Evolutionary conservation across 2,113 vertebrate genomes (phyloP), one percentile per base, ranked within the genome.

Genomic region (Aythya baeri): DNA sequence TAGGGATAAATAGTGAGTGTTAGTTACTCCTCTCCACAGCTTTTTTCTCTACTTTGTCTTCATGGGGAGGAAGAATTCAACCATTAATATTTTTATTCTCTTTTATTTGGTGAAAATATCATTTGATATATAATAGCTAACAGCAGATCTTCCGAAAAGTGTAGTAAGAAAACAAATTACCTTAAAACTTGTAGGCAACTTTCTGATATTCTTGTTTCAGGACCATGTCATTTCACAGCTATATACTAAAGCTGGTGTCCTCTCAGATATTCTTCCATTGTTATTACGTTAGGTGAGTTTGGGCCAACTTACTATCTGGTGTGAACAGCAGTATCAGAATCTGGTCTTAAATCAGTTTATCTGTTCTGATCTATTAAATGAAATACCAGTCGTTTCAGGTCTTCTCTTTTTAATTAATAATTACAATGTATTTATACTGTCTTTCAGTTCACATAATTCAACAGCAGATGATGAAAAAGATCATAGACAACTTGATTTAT

Each of bases 171-270:
- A 62, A 80, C 8, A 74, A 70, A 88, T 68, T 68, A 61, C 29
- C 16, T 78, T 68, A 32, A 74, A 82, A 80, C 31, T 11, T 23
- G 7, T 27, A 29, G 23, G 13, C 15, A 59, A 17, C 38, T 74
- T 86, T 84, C 14, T 78, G 21, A 15, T 83, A 7, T 12, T 58
- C 50, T 38, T 83, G 25, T 17, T 66, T 92, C 43, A 71, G 68
- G 46, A 58, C 34, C 17, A 5, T 50, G 31, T n/a, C 16, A 38
- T 78, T 94, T 89, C 36, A 77, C 13, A 32, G 23, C 34, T 77
- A 0, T 0, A 0, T 61, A 29, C 8, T 82, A 72, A 72, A 41
- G n/a, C 18, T 32, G 34, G 2, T 76, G 32, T 68, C 25, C 4
- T 89, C 32, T 68, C 52, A 46, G 34, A 32, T 43, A 29, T 8